Conservation (phyloP, 2,888 invertebrate species). For the Beris chalybata region DNA sequence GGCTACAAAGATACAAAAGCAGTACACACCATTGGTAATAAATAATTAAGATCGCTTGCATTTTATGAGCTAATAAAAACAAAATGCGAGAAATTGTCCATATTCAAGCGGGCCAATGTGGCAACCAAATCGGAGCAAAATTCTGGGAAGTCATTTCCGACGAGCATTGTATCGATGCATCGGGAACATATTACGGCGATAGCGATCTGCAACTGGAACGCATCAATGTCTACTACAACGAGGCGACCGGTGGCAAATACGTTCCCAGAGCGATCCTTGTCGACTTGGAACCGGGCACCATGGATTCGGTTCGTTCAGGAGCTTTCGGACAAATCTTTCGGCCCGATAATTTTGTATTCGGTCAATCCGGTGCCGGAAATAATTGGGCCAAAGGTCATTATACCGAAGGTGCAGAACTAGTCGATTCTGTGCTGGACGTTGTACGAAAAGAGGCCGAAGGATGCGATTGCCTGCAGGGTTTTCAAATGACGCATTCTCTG, state of each 20-base stretch:
- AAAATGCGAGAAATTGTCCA: slow-evolving; percentile 97
- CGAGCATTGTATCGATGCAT: slow-evolving; percentile 92
- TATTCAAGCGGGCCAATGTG: slow-evolving; percentile 93
- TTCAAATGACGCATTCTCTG: slow-evolving; percentile 79
- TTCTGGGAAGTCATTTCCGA: slow-evolving; percentile 97
- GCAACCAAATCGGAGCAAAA: slow-evolving; percentile 96
- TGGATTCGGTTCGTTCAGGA: slow-evolving; percentile 95
- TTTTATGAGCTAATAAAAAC: not conserved
- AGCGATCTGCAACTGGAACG: slow-evolving; percentile 90
- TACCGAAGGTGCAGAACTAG: slow-evolving; percentile 88
- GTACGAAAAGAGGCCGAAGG: slow-evolving; percentile 86
- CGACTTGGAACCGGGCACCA: slow-evolving; percentile 95
- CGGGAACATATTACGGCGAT: slow-evolving; percentile 87
- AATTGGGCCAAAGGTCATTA: slow-evolving; percentile 93
- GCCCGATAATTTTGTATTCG: slow-evolving; percentile 95
- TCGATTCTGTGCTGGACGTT: slow-evolving; percentile 82
- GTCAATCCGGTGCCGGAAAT: slow-evolving; percentile 82
- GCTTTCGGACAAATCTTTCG: slow-evolving; percentile 93
- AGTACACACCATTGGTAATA: too few relatives aligned
- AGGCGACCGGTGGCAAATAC: slow-evolving; percentile 90
- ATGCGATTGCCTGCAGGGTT: slow-evolving; percentile 88
- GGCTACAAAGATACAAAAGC: not conserved
- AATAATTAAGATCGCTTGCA: too few relatives aligned
- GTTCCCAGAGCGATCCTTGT: slow-evolving; percentile 92
- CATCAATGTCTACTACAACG: slow-evolving; percentile 95